Evolutionary conservation across 2,113 vertebrate species (phyloP), one percentile per base, ranked within the genome.

Genomic region (Tauraco erythrolophus): DNA sequence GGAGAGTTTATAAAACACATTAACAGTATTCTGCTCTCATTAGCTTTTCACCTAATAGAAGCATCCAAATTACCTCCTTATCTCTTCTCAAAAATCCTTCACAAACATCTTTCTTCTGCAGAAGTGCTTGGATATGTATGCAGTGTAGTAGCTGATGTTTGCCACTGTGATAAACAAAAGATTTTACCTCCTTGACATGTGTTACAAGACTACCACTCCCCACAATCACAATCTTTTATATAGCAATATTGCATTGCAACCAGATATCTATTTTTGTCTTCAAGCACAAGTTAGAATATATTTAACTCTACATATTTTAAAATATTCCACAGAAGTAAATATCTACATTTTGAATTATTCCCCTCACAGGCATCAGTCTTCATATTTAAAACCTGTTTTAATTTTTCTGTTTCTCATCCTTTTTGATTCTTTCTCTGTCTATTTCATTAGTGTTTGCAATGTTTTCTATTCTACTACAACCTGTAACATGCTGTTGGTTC

Each of bases 221-320:
- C 72, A 71, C 54, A 92, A 41, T 65, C 48, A 16, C 22, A 74
- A 18, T 35, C 48, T 62, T 92, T 83, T 78, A 92, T 69, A 70
- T 24, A 81, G 39, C 13, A 76, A 60, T 88, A 95, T 60, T 83
- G 53, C 58, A 68, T 21, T 84, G 27, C 31, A 88, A 89, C 43
- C 57, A 92, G 31, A 82, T 91, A 94, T 64, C 39, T 78, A 80
- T 86, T 82, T 71, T 92, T 61, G 78, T 76, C 78, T 84, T 92
- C 33, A 83, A 35, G 35, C 24, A 65, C 37, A 50, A 72, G 10
- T 58, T 53, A 35, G 23, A 82, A 71, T 54, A 60, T 53, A 89
- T 87, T 79, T 69, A 83, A 53, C 22, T 33, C 15, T 51, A 72
- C 6, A 4, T 60, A 53, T 72, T 71, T 95, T 39, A 60, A 79